Conservation (phyloP, 2,888 invertebrate species). For the Lycocerus yunnanus region DNA sequence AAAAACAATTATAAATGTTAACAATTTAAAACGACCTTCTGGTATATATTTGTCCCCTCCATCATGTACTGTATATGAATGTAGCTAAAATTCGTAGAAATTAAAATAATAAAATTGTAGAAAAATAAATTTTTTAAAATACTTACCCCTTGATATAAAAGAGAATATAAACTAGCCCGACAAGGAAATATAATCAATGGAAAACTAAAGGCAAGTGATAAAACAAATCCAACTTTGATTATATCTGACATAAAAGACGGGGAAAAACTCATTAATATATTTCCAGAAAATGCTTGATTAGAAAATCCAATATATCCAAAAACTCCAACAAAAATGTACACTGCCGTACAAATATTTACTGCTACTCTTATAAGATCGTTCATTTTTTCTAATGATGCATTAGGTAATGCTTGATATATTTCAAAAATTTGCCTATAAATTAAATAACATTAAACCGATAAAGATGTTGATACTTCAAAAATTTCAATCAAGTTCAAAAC, state of each 20-base stretch:
- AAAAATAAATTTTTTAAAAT: slow-evolving; percentile 7
- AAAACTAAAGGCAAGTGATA: slow-evolving; percentile 95
- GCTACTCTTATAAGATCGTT: slow-evolving; percentile 86
- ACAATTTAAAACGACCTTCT: slow-evolving; percentile 77
- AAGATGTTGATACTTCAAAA: too few species aligned
- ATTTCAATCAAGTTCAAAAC: too few species aligned
- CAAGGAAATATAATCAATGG: slow-evolving; percentile 97
- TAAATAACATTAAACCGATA: not conserved
- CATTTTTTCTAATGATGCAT: slow-evolving; percentile 87
- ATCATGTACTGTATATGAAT: slow-evolving; percentile 71
- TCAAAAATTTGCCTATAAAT: slow-evolving; percentile 83
- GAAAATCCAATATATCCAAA: slow-evolving; percentile 89
- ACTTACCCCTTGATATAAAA: slow-evolving; percentile 81
- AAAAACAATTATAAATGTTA: slow-evolving; percentile 80
- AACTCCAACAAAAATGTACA: slow-evolving; percentile 89
- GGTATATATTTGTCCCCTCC: slow-evolving; percentile 76
- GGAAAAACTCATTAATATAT: slow-evolving; percentile 86
- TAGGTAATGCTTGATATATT: slow-evolving; percentile 88
- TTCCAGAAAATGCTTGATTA: slow-evolving; percentile 78
- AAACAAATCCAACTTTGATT: slow-evolving; percentile 92
- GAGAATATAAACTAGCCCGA: slow-evolving; percentile 88
- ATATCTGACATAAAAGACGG: slow-evolving; percentile 82
- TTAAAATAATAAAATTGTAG: not conserved
- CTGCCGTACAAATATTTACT: slow-evolving; percentile 86
- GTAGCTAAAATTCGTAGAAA: slow-evolving; percentile 26